Base-by-base conservation (phyloP, 1,140 invertebrate species). In the Drosophila repleta region DNA sequence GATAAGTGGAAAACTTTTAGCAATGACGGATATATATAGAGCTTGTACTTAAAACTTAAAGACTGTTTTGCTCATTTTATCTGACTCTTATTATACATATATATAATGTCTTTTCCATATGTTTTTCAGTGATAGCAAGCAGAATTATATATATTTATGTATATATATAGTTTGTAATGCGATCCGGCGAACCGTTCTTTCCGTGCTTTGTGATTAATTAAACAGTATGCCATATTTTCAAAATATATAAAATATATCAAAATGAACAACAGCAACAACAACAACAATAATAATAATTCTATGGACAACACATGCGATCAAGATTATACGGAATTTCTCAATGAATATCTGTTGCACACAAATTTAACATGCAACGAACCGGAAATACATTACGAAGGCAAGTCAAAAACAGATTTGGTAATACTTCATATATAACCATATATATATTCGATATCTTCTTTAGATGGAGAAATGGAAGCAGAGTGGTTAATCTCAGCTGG, bases 401-500 rank as follows among this genome's bases (percentile, higher is more conserved):
- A 65, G 72, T 55, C 0, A 17, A 26, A 17, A n/a, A 2, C 18
- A 15, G 17, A 10, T 57, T 32, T 45, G 13, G 10, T 11, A 21
- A 29, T 32, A 4, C 37, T 43, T 10, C 21, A 8, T 41, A 55
- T 4, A 29, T 37, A 26, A 46, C n/a, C n/a, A 53, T 24, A 24
- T 17, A 18, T 26, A 4, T 70, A 29, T 56, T 24, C 45, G 41
- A 56, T 43, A 35, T 35, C 0, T 13, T 35, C 11, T 35, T 11
- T 35, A 92, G 91, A 92, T 74, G 91, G 91, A 6, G 91, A 92
- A 87, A 76, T 91, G 72, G 91, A 92, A 72, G 91, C 91, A 13
- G 88, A 92, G 60, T 92, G 91, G 91, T 43, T 92, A 18, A 77
- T 89, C 48, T 71, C 90, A 17, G 88, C 85, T 39, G 91, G 91